Evolutionary conservation across 1,140 invertebrate genomes (phyloP).

Genomic region (Cydia pomonella): DNA sequence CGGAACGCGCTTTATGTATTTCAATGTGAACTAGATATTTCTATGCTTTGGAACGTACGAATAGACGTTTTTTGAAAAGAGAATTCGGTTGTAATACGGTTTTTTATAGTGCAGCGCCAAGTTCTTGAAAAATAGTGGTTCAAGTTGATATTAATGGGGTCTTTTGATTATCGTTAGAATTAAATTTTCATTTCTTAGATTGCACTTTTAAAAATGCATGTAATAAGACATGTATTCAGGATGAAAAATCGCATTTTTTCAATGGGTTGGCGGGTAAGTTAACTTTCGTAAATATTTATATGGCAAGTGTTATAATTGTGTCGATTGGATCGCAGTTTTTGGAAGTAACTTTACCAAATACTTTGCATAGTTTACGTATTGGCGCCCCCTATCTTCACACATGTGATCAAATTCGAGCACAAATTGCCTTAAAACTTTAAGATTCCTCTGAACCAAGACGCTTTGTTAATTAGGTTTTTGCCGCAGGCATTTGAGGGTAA

Average conservation of each 20-base stretch:
- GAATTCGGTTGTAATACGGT: background rate
- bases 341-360: background rate
- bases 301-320: background rate
- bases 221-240: too few species aligned
- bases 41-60: slow-evolving; percentile 27
- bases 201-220: background rate
- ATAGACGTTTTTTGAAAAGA: slow-evolving; percentile 20
- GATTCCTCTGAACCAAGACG: slow-evolving; percentile 27
- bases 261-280: too few species aligned
- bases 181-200: background rate
- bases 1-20: slow-evolving; percentile 29
- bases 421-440: slow-evolving; percentile 20
- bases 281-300: background rate
- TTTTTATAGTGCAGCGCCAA: background rate
- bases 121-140: slow-evolving; percentile 1
- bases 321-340: background rate
- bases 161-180: background rate
- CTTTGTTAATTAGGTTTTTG: slow-evolving; percentile 32
- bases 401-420: background rate
- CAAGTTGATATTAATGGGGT: too few species aligned
- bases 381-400: slow-evolving; percentile 12
- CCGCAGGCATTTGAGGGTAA: slow-evolving; percentile 28
- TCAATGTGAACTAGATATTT: slow-evolving; percentile 32
- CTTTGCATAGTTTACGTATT: background rate
- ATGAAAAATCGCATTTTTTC: too few species aligned